phyloP scores from a whole-genome alignment of 2,888 invertebrate genomes.

The Rhamnusium bicolor region DNA sequence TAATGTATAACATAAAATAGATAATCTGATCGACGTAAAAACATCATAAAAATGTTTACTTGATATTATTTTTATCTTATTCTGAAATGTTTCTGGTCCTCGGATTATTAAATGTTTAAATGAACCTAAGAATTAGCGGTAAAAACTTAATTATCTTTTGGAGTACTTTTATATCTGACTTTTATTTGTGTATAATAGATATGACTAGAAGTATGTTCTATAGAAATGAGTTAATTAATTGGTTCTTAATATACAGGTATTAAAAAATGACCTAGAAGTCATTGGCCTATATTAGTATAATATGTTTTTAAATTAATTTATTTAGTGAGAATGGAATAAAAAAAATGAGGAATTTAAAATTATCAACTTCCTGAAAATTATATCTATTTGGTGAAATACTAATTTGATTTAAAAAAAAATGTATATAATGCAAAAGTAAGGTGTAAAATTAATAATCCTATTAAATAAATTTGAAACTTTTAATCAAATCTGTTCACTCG shows the following conservation, averaged over 20 bases:
- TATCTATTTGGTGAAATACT: neutral
- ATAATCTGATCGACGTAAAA: too few relatives aligned
- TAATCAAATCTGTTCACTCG: too few relatives aligned
- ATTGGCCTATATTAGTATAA: neutral
- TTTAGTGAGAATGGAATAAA: neutral
- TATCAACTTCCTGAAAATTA: neutral
- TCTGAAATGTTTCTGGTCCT: too few relatives aligned
- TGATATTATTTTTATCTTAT: too few relatives aligned
- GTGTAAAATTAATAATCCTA: neutral
- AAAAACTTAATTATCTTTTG: neutral
- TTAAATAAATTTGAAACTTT: neutral
- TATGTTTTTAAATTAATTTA: neutral
- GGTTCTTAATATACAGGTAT: neutral
- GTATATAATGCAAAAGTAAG: too few relatives aligned
- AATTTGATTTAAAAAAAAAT: neutral
- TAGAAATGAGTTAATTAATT: neutral
- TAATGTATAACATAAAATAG: too few relatives aligned
- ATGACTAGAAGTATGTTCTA: neutral
- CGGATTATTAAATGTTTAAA: neutral
- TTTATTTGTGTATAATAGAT: neutral
- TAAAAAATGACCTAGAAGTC: conserved; percentile 7
- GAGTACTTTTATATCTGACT: neutral
- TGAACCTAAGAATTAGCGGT: neutral
- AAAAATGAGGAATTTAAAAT: neutral
- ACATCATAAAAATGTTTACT: too few relatives aligned